Evolutionary conservation across 1,140 invertebrate species (phyloP).

Genomic region (Microplitis demolitor): DNA sequence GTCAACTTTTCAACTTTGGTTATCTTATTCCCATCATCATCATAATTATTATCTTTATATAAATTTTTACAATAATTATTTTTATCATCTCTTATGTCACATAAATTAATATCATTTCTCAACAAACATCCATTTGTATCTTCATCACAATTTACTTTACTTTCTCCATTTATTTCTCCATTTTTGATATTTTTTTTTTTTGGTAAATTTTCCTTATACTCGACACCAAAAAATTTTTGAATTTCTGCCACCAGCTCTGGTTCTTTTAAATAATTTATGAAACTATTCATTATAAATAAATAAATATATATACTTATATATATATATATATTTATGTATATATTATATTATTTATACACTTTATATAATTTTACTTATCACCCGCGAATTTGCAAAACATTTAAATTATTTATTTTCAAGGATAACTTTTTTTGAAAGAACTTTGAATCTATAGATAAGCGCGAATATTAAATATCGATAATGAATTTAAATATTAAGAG

Average conservation of each 20-base stretch:
- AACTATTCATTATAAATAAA: constrained; percentile 45
- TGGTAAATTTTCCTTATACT: constrained; percentile 49
- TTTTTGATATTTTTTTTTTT: constrained; percentile 31
- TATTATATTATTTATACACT: constrained; percentile 6
- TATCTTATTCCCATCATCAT: too few relatives aligned
- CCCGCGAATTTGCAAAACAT: background rate
- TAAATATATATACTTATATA: background rate
- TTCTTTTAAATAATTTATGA: constrained; percentile 69
- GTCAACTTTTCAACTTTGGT: constrained; percentile 24
- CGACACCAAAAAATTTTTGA: constrained; percentile 74
- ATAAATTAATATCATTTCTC: too few relatives aligned
- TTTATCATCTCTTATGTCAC: constrained; percentile 34
- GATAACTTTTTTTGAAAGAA: background rate
- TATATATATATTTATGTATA: too few relatives aligned
- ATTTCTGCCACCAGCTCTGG: constrained; percentile 72
- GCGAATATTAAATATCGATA: too few relatives aligned
- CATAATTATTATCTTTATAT: constrained; percentile 24
- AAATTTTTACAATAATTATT: too few relatives aligned
- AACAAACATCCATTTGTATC: constrained; percentile 42
- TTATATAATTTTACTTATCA: background rate
- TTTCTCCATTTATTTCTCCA: constrained; percentile 41
- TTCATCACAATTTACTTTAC: constrained; percentile 45
- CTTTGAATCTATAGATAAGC: too few relatives aligned
- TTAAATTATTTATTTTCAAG: background rate
- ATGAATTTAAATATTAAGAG: too few relatives aligned